These are phyloP conservation scores for Paralinhomoeus sp. DNA, from an alignment of 2,888 invertebrate species.

Conservation along the genomic window DNA sequence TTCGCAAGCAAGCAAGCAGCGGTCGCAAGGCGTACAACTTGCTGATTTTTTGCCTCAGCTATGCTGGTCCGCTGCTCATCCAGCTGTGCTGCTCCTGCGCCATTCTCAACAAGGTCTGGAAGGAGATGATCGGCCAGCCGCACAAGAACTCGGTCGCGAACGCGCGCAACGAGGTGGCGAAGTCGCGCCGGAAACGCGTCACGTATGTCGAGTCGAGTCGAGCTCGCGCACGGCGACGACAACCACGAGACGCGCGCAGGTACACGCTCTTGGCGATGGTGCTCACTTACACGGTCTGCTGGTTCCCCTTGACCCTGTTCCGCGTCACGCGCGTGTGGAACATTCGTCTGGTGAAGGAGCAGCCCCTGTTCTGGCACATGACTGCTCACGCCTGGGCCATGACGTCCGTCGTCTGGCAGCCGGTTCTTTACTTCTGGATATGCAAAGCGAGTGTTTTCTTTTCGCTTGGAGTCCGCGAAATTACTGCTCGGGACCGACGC, in stretches of 20 bases:
- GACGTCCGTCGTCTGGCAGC: not conserved
- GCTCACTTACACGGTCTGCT: not conserved
- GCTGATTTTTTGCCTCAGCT: not conserved
- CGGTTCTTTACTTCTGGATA: not conserved
- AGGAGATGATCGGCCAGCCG: not conserved
- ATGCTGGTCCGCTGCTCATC: not conserved
- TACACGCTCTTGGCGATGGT: not conserved
- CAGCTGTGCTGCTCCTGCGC: not conserved
- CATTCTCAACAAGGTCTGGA: not conserved
- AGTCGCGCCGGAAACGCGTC: too few species aligned
- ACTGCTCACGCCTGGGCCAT: not conserved
- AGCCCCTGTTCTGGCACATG: not conserved
- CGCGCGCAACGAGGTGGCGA: too few species aligned
- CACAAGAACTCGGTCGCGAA: too few species aligned
- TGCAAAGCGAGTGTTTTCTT: too few species aligned
- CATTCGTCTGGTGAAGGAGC: not conserved
- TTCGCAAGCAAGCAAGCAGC: too few species aligned
- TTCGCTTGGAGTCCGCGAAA: too few species aligned
- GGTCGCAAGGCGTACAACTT: too few species aligned
- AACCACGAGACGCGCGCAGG: too few species aligned
- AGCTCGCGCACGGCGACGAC: too few species aligned
- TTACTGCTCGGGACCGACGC: too few species aligned
- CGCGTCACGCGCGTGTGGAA: not conserved
- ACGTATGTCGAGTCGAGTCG: too few species aligned
- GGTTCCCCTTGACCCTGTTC: not conserved